phyloP scores from a whole-genome alignment of 2,113 vertebrate species.

The Collichthys lucidus region DNA sequence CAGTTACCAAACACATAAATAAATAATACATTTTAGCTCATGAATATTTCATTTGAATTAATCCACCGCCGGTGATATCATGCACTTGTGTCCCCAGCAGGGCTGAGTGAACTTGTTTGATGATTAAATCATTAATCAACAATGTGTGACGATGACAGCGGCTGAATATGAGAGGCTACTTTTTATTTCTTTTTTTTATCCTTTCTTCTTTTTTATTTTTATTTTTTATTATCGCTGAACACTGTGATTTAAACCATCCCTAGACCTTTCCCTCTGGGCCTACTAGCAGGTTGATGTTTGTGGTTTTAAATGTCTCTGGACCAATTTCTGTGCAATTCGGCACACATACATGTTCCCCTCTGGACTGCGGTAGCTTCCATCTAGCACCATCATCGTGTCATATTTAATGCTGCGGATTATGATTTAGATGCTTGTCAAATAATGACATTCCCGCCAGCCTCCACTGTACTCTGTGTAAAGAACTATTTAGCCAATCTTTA shows the following conservation, averaged over 20 bases:
- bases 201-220: neutral
- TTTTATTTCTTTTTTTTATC: neutral
- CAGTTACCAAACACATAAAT: constrained; percentile 13
- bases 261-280: neutral
- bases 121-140: constrained; percentile 44
- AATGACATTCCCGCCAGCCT: too few species aligned
- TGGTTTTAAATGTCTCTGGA: neutral
- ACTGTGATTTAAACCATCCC: neutral
- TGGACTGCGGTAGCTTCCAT: neutral
- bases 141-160: constrained; percentile 5
- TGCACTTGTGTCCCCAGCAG: neutral
- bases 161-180: neutral
- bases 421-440: too few species aligned
- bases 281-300: neutral
- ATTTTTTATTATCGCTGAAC: neutral
- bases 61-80: constrained; percentile 7
- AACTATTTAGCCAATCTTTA: neutral
- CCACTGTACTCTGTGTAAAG: neutral
- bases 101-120: constrained; percentile 19
- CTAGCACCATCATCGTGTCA: neutral
- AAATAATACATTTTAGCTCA: neutral
- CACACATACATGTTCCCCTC: neutral
- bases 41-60: constrained; percentile 23
- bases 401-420: neutral
- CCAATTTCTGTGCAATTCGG: neutral